Conservation (phyloP, 2,888 invertebrate species). For the Trypoxylon attenuatum region DNA sequence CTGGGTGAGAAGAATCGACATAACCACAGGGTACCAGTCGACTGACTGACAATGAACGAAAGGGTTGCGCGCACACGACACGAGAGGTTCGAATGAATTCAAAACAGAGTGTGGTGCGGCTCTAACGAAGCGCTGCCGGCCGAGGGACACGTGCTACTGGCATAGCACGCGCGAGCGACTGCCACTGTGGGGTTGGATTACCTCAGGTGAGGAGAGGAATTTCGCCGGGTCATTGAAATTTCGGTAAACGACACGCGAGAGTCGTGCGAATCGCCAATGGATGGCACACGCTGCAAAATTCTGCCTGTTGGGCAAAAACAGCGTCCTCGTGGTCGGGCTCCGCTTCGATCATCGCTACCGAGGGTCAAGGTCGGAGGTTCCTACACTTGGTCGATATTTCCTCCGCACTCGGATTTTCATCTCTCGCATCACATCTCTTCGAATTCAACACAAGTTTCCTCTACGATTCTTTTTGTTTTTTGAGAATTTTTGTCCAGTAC, state of each 20-base stretch:
- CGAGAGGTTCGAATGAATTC: not conserved
- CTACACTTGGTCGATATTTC: constrained; percentile 33
- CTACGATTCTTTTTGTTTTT: no score
- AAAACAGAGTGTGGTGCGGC: not conserved
- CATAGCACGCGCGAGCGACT: constrained; percentile 2
- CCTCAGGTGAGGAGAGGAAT: constrained; percentile 25
- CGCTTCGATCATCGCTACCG: constrained; percentile 41
- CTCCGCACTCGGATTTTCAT: constrained; percentile 8
- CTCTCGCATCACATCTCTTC: not conserved
- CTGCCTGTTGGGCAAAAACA: constrained; percentile 21
- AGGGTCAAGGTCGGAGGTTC: constrained; percentile 57
- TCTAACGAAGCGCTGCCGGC: not conserved
- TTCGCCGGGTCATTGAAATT: constrained; percentile 51
- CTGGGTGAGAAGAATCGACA: constrained; percentile 4
- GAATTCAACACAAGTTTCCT: not conserved
- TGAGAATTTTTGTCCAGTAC: no score
- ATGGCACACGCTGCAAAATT: constrained; percentile 27
- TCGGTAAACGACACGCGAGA: constrained; percentile 11
- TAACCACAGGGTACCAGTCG: constrained; percentile 8
- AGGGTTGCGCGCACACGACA: not conserved
- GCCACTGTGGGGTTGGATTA: constrained; percentile 23
- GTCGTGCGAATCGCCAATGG: constrained; percentile 5
- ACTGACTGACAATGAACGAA: no score
- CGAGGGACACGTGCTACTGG: constrained; percentile 12
- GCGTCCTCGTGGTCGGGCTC: constrained; percentile 18